Base-by-base conservation (phyloP, 2,888 invertebrate genomes). In the Heliconius ethilla region DNA sequence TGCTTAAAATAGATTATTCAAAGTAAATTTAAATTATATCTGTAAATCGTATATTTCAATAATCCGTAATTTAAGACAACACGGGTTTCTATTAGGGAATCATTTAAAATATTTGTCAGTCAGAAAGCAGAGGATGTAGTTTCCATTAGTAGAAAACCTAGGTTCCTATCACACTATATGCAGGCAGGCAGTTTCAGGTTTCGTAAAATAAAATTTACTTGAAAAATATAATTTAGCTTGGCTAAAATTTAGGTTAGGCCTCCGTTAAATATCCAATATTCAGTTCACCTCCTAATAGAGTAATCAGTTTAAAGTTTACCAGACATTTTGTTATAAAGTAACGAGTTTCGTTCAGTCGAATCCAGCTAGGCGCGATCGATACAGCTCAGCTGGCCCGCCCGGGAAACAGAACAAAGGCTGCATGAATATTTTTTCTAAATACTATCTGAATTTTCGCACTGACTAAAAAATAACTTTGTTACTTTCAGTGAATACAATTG, bases 361-460 rank as follows among this genome's bases (percentile, higher is more conserved):
- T 78, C 75, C 78, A 80, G 75, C 78, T 80, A 78, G 66, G 72
- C 66, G 73, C 77, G 77, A 77, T 77, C 77, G 59, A 77, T 77
- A 77, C 59, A 77, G 77, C 77, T 73, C 37, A 77, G 77, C 73
- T 73, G 65, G 73, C 73, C 66, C 66, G 77, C 77, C 77, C 77
- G 77, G 77, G 77, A 55, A 76, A 66, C 72, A 65, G 75, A 78
- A 78, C 75, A 78, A 78, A 45, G 78, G 70, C 59, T 75, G 66
- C 51, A 65, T 33, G 70, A 51, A 70, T 18, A 65, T 45, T 65
- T 76, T 67, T 45, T 70, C 45, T 59, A 65, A 62, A 65, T 37
- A 40, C 51, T 29, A 66, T 55, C 27, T 40, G 55, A 27, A 66
- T 78, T 62, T 40, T 55, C 33, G n/a, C 59, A 59, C 55, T 59